Conservation (phyloP, 2,797 vertebrate genomes). For the Falco biarmicus region DNA sequence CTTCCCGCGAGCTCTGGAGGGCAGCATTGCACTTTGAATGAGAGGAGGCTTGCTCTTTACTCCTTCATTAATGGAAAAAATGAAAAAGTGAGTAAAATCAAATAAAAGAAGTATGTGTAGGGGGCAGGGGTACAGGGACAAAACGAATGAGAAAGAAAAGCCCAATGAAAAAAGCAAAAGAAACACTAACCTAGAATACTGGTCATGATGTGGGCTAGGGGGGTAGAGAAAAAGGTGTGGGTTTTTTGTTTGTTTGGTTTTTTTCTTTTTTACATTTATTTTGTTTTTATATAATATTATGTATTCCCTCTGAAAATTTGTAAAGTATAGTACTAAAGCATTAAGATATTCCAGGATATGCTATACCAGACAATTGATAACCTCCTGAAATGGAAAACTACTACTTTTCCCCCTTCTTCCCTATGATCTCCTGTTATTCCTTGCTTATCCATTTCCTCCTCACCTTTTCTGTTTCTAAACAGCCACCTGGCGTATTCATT, state of each 20-base stretch:
- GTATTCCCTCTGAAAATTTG: slow-evolving; percentile 4
- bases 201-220: not conserved
- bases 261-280: not conserved
- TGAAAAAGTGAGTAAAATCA: slow-evolving; percentile 8
- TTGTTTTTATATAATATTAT: not conserved
- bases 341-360: slow-evolving; percentile 30
- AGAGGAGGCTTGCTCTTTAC: not conserved
- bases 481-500: not conserved
- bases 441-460: not conserved
- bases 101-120: not conserved
- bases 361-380: slow-evolving; percentile 18
- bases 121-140: not conserved
- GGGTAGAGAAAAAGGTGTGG: no score
- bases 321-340: slow-evolving; percentile 43
- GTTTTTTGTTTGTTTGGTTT: not conserved
- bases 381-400: not conserved
- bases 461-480: not conserved
- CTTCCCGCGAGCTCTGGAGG: slow-evolving; percentile 55
- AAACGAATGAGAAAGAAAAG: not conserved
- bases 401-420: not conserved
- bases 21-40: slow-evolving; percentile 78
- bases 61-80: slow-evolving; percentile 60
- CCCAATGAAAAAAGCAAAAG: slow-evolving; percentile 5
- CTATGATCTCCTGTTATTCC: not conserved
- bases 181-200: slow-evolving; percentile 48